Evolutionary conservation across 2,113 vertebrate genomes (phyloP).

Genomic region (Corythoichthys intestinalis): DNA sequence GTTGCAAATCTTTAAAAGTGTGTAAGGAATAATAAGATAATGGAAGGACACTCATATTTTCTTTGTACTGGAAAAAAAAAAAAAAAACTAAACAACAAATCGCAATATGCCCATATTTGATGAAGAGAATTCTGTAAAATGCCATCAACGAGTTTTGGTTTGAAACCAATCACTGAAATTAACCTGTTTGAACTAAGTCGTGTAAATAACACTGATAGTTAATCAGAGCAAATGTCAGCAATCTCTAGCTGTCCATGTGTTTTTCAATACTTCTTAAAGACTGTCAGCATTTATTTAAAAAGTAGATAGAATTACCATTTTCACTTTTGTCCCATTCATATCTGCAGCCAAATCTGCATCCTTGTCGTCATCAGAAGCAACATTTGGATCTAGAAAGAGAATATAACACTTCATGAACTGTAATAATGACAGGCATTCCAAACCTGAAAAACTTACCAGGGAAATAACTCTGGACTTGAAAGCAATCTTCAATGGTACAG

Average conservation of each 20-base stretch:
- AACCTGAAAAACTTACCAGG: slow-evolving; percentile 33
- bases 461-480: not conserved
- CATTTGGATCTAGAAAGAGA: slow-evolving; percentile 22
- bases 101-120: not conserved
- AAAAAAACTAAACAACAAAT: not conserved
- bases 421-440: not conserved
- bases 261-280: not conserved
- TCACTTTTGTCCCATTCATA: slow-evolving; percentile 7
- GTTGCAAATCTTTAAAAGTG: too few species aligned
- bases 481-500: not conserved
- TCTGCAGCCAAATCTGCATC: not conserved
- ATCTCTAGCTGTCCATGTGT: not conserved
- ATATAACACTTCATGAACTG: not conserved
- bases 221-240: not conserved
- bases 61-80: not conserved
- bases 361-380: not conserved
- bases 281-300: not conserved
- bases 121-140: not conserved
- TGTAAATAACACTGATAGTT: too few species aligned
- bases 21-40: too few species aligned
- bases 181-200: not conserved
- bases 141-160: too few species aligned
- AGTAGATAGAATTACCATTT: slow-evolving; percentile 39
- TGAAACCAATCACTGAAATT: not conserved
- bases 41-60: too few species aligned